These are phyloP conservation scores for Myotis brandtii DNA, from an alignment of 2,113 vertebrate genomes.

Conservation along the genomic window DNA sequence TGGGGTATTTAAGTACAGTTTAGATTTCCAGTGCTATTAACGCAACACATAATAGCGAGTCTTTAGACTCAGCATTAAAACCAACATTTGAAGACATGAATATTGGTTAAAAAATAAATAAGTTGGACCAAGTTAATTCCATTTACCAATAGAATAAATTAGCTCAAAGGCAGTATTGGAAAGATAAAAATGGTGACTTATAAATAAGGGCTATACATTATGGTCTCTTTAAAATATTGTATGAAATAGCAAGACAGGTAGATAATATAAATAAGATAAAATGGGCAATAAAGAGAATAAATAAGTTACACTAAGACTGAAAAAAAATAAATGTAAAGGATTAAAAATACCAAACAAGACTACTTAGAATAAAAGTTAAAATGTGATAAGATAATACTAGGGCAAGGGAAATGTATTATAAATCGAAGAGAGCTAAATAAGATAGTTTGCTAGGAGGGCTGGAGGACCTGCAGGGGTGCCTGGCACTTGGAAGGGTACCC, in stretches of 20 bases:
- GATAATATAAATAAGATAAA: background rate
- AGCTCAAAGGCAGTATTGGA: background rate
- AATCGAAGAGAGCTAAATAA: background rate
- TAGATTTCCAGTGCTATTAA: background rate
- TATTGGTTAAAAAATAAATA: slow-evolving; percentile 50
- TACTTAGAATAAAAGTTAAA: background rate
- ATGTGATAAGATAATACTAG: background rate
- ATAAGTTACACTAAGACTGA: background rate
- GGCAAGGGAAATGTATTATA: background rate
- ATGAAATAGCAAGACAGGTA: background rate
- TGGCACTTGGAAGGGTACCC: background rate
- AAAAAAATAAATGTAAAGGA: slow-evolving; percentile 24
- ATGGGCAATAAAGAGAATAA: background rate
- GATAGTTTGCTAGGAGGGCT: background rate
- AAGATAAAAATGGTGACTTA: slow-evolving; percentile 22
- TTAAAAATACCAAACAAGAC: slow-evolving; percentile 28
- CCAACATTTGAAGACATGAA: slow-evolving; percentile 31
- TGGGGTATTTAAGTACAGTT: background rate
- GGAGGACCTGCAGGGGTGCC: background rate
- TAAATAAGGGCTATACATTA: background rate
- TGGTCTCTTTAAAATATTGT: background rate
- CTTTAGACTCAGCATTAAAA: slow-evolving; percentile 18
- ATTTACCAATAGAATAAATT: slow-evolving; percentile 33
- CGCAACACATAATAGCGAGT: background rate
- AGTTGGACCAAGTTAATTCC: background rate